phyloP scores from a whole-genome alignment of 53 echinoderm and acorn worm species.

The Patiria pectinifera region DNA sequence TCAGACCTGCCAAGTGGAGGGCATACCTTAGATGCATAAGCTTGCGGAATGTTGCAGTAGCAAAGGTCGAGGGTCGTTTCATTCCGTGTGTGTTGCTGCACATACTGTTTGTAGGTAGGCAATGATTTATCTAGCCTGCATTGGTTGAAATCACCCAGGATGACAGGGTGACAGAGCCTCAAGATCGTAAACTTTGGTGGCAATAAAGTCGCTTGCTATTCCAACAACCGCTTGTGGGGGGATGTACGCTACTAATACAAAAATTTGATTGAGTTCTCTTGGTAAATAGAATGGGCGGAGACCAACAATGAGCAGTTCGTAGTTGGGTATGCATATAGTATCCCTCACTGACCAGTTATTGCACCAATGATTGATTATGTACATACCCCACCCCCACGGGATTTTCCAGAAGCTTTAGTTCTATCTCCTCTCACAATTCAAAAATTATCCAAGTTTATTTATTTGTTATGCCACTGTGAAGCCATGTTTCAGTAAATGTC shows the following conservation, averaged over 20 bases:
- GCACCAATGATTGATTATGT: slow-evolving; percentile 13
- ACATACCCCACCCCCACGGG: slow-evolving; percentile 26
- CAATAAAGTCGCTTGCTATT: slow-evolving; percentile 56
- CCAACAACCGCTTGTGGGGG: slow-evolving; percentile 59
- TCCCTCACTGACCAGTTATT: slow-evolving; percentile 30
- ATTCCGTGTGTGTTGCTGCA: slow-evolving; percentile 46
- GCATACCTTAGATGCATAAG: slow-evolving; percentile 36
- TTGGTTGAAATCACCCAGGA: slow-evolving; percentile 70
- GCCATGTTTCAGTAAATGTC: slow-evolving; percentile 67
- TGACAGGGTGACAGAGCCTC: slow-evolving; percentile 50
- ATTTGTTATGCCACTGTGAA: slow-evolving; percentile 29
- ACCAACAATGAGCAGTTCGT: too few relatives aligned
- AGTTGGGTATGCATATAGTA: background rate
- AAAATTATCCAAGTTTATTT: slow-evolving; percentile 18
- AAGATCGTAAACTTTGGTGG: background rate
- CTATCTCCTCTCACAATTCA: slow-evolving; percentile 37
- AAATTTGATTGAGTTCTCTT: slow-evolving; percentile 70
- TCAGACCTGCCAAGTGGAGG: slow-evolving; percentile 68
- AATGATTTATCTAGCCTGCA: slow-evolving; percentile 34
- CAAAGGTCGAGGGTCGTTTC: slow-evolving; percentile 65
- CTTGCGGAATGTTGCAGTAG: slow-evolving; percentile 55
- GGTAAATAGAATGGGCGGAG: slow-evolving; percentile 76
- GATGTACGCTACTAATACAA: slow-evolving; percentile 57
- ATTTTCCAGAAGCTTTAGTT: slow-evolving; percentile 43
- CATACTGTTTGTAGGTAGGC: slow-evolving; percentile 56